Evolutionary conservation across 1,140 invertebrate genomes (phyloP).

Genomic region (Drosophila chauvacae): DNA sequence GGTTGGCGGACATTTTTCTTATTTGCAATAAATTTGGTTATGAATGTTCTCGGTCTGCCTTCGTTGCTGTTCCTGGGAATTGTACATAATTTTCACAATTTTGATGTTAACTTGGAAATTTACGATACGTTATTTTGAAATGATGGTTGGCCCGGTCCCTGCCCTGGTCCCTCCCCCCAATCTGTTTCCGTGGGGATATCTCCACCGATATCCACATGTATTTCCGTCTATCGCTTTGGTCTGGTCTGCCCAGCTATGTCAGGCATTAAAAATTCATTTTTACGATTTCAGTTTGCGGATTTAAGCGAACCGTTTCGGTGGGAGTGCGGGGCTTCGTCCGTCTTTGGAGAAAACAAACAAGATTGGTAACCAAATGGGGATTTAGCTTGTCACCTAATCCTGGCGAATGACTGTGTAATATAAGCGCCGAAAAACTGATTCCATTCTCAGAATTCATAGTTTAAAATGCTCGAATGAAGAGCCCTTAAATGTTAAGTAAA

Average conservation of each 20-base stretch:
- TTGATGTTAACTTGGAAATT: conserved; percentile 84
- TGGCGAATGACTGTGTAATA: conserved; percentile 5
- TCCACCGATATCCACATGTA: conserved; percentile 23
- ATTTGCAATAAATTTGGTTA: conserved; percentile 84
- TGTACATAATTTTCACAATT: conserved; percentile 84
- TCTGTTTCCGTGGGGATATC: conserved; percentile 7
- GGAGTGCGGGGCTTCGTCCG: not conserved
- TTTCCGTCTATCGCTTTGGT: conserved; percentile 45
- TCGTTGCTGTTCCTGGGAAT: conserved; percentile 64
- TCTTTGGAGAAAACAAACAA: conserved; percentile 3
- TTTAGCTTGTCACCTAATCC: conserved; percentile 32
- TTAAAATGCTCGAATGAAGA: not conserved
- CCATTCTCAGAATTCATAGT: not conserved
- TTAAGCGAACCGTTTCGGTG: conserved; percentile 21
- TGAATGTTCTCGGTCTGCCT: conserved; percentile 73
- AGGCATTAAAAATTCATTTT: conserved; percentile 66
- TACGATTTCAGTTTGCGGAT: conserved; percentile 54
- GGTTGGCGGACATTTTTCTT: conserved; percentile 81
- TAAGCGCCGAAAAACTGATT: conserved; percentile 4
- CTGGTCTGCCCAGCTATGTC: conserved; percentile 16
- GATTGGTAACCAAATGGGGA: conserved; percentile 30
- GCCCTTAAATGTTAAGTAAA: not conserved
- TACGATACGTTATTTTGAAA: conserved; percentile 82
- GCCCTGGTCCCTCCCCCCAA: conserved; percentile 6
- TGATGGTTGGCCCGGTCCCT: conserved; percentile 56